Percentiles rank a stretch among this genome's conserved stretches.
These are phyloP conservation scores for Elysia crispata DNA, from an alignment of 2,888 invertebrate species.

Conservation along the genomic window DNA sequence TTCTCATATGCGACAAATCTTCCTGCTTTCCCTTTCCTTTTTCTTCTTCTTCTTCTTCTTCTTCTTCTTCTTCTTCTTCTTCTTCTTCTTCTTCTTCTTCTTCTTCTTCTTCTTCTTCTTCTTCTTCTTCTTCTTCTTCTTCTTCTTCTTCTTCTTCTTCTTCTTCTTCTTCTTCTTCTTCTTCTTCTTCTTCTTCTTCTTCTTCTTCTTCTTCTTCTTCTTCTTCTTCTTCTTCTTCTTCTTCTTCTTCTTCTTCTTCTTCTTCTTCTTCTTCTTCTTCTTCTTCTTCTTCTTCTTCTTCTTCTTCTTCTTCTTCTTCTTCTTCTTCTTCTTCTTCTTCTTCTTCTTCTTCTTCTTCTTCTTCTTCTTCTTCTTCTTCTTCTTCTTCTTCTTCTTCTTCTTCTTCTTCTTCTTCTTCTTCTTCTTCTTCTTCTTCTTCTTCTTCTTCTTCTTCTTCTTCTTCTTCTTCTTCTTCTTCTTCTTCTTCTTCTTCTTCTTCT, in stretches of 20 bases:
- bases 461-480: background rate
- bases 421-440: slow-evolving; percentile 5
- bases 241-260: too few relatives aligned
- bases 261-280: too few relatives aligned
- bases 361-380: background rate
- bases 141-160: background rate
- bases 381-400: background rate
- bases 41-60: slow-evolving; percentile 6
- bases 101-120: background rate
- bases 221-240: too few relatives aligned
- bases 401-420: slow-evolving; percentile 40
- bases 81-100: background rate
- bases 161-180: background rate
- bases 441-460: background rate
- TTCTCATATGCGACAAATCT: too few relatives aligned
- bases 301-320: too few relatives aligned
- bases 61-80: slow-evolving; percentile 25
- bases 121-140: background rate
- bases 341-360: background rate
- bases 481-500: slow-evolving; percentile 10
- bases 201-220: background rate
- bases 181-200: slow-evolving; percentile 20
- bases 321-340: background rate
- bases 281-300: too few relatives aligned
- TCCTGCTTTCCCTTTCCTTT: too few relatives aligned